Conservation (phyloP, 2,797 vertebrate genomes). For the Oreochromis mossambicus region DNA sequence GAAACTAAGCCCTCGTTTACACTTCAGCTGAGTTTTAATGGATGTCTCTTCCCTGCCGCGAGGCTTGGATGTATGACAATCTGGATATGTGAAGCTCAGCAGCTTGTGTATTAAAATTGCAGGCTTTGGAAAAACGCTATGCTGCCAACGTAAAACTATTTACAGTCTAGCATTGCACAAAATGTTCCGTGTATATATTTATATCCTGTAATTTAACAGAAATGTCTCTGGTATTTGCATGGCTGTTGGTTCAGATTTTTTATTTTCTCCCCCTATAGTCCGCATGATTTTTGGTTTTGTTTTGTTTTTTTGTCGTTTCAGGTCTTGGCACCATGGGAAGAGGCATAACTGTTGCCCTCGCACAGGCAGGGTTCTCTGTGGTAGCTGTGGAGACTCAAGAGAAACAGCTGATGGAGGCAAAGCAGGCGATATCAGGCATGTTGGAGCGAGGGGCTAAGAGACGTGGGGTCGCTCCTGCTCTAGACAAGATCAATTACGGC, state of each 20-base stretch:
- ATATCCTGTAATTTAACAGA: not conserved
- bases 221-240: not conserved
- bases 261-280: not conserved
- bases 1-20: conserved; percentile 26
- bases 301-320: conserved; percentile 50
- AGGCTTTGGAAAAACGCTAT: conserved; percentile 32
- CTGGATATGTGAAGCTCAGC: conserved; percentile 51
- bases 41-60: conserved; percentile 41
- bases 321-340: conserved; percentile 94
- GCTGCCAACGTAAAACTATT: conserved; percentile 1
- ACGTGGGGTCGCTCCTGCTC: conserved; percentile 42
- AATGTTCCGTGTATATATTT: not conserved
- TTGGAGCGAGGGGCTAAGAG: conserved; percentile 80
- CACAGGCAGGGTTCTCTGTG: conserved; percentile 81
- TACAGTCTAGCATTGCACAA: not conserved
- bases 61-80: conserved; percentile 35
- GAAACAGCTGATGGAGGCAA: conserved; percentile 77
- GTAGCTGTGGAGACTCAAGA: conserved; percentile 84
- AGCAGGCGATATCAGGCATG: conserved; percentile 71
- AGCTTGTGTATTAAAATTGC: conserved; percentile 56
- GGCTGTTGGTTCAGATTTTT: not conserved
- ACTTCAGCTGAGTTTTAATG: conserved; percentile 28
- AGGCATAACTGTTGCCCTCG: conserved; percentile 84
- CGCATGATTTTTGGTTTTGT: not conserved
- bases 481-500: conserved; percentile 72